A percentile compares a stretch with the other conserved stretches of the same genome.
Conservation (phyloP, 2,797 vertebrate genomes). For the Percopsis omiscomaycus region DNA sequence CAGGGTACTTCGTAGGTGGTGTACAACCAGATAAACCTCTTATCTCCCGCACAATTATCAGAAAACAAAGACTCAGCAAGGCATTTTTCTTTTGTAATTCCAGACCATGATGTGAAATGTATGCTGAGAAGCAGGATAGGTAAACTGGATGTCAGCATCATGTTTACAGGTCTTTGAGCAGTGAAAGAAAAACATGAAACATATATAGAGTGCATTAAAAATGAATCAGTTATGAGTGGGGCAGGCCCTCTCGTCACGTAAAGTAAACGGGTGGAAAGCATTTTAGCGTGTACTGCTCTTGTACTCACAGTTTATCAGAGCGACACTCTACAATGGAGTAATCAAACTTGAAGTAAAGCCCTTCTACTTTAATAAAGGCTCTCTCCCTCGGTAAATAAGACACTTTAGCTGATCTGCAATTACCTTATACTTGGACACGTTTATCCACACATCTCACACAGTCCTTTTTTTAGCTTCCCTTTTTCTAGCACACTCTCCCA, state of each 20-base stretch:
- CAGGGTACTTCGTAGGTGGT: conserved; percentile 29
- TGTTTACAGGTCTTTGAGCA: too few species aligned
- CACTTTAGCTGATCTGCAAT: background rate
- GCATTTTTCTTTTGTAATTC: too few species aligned
- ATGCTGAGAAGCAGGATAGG: background rate
- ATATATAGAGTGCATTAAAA: background rate
- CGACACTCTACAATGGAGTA: conserved; percentile 1
- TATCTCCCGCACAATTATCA: conserved; percentile 35
- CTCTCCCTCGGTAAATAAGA: conserved; percentile 10
- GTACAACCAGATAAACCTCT: conserved; percentile 40
- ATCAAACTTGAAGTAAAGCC: too few species aligned
- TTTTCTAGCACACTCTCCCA: conserved; percentile 3
- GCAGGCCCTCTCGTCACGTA: background rate
- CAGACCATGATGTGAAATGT: too few species aligned
- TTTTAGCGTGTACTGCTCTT: background rate
- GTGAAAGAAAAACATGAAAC: too few species aligned
- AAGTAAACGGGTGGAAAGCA: background rate
- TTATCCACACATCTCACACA: conserved; percentile 3
- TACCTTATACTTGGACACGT: background rate
- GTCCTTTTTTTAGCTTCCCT: background rate
- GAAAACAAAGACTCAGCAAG: background rate
- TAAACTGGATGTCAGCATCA: background rate
- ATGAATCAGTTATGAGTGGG: background rate
- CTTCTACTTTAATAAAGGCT: too few species aligned
- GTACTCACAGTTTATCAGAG: conserved; percentile 10